A percentile compares a stretch with the other conserved stretches of the same genome.
phyloP scores from a whole-genome alignment of 2,888 invertebrate genomes.

The Oscheius sp. region DNA sequence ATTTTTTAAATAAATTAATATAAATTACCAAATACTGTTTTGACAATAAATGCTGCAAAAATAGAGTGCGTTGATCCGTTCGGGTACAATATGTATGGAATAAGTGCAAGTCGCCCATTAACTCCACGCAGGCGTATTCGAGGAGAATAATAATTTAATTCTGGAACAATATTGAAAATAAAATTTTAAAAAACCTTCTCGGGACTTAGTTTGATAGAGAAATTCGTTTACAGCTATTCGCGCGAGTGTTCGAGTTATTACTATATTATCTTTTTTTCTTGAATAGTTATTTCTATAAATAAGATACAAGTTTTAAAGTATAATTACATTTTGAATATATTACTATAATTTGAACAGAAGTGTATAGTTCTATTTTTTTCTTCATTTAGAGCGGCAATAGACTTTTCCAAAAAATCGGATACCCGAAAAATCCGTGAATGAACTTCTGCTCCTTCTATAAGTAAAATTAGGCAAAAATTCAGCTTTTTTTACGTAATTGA shows the following conservation, averaged over 20 bases:
- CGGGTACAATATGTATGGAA: neutral
- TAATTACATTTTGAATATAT: neutral
- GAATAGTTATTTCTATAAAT: neutral
- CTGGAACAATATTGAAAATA: too few relatives aligned
- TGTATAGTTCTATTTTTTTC: neutral
- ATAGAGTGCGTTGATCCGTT: neutral
- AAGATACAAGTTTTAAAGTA: neutral
- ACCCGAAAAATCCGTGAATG: neutral
- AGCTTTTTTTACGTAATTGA: too few relatives aligned
- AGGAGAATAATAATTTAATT: too few relatives aligned
- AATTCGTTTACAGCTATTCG: neutral
- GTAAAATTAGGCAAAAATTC: neutral
- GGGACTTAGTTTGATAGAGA: neutral
- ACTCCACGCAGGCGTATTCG: neutral
- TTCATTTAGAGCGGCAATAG: too few relatives aligned
- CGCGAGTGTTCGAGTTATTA: neutral
- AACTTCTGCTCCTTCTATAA: neutral
- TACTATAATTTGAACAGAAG: neutral
- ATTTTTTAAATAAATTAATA: neutral
- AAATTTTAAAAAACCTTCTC: neutral
- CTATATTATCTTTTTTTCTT: neutral
- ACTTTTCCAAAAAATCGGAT: neutral
- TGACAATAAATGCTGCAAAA: constrained; percentile 7
- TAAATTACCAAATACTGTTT: neutral
- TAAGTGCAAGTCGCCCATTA: neutral